Conservation (phyloP, 2,113 vertebrate genomes). For the Dasyprocta punctata region DNA sequence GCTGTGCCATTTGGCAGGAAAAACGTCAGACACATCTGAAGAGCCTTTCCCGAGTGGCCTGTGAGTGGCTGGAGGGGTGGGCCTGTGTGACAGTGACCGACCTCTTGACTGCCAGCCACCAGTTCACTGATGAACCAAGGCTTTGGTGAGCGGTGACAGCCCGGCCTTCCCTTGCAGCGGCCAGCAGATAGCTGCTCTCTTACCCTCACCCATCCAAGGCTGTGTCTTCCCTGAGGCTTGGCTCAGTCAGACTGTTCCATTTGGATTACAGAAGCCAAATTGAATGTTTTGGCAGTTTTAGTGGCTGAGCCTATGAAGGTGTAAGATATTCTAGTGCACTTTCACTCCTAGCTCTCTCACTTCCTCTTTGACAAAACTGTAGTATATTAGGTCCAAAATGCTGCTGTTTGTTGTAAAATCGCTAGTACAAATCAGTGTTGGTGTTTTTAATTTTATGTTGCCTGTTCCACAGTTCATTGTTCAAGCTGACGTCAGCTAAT, state of each 20-base stretch:
- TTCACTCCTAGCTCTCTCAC: background rate
- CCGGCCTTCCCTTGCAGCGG: fast-evolving
- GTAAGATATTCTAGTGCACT: background rate
- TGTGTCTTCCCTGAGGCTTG: background rate
- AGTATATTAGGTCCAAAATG: background rate
- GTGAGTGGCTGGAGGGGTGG: background rate
- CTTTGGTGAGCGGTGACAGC: background rate
- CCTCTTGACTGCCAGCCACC: fast-evolving
- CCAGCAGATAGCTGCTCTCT: background rate
- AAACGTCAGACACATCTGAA: background rate
- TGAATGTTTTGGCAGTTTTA: background rate
- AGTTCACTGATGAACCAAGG: fast-evolving
- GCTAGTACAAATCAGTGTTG: background rate
- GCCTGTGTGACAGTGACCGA: background rate
- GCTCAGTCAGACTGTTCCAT: too few relatives aligned
- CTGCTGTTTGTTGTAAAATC: background rate
- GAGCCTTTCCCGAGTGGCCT: background rate
- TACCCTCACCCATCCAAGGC: fast-evolving
- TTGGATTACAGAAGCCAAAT: background rate
- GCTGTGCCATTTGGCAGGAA: background rate
- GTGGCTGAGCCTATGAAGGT: background rate
- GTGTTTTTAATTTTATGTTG: background rate
- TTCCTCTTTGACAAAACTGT: background rate
- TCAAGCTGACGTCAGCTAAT: background rate
- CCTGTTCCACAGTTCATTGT: background rate